phyloP scores from a whole-genome alignment of 2,113 vertebrate species.

The Anguilla japonica region DNA sequence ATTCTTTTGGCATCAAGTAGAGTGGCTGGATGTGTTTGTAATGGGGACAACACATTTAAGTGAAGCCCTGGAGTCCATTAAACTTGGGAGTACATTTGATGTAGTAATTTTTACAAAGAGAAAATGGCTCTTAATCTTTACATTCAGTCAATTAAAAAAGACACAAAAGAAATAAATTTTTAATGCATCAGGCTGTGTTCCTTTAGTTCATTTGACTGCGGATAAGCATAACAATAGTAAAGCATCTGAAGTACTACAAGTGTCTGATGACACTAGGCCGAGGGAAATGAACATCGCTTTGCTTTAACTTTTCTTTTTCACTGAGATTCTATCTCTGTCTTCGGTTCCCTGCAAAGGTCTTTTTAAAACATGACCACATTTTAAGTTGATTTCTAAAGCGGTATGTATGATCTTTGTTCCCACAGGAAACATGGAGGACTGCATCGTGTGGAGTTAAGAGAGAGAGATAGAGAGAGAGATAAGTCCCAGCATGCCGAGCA shows the following conservation, averaged over 20 bases:
- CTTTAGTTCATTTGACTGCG: neutral
- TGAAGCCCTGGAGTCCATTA: no score
- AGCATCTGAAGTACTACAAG: neutral
- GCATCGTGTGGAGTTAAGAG: conserved; percentile 52
- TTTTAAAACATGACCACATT: neutral
- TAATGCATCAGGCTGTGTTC: neutral
- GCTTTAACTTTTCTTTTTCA: neutral
- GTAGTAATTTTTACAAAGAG: no score
- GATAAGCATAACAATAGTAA: neutral
- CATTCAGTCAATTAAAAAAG: no score
- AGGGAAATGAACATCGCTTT: neutral
- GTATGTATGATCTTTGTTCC: neutral
- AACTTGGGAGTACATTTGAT: no score
- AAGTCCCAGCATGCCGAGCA: conserved; percentile 65
- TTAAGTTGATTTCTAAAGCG: neutral
- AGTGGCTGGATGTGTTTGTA: neutral
- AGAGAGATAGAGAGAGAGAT: conserved; percentile 34
- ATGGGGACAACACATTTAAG: no score
- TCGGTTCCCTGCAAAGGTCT: neutral
- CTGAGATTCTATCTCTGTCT: neutral
- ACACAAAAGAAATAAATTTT: neutral
- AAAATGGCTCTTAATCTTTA: no score
- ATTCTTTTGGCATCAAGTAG: neutral
- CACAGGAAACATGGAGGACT: conserved; percentile 18
- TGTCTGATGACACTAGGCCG: neutral